Base-by-base conservation (phyloP, 2,113 vertebrate species). In the Todiramphus saurophagus region DNA sequence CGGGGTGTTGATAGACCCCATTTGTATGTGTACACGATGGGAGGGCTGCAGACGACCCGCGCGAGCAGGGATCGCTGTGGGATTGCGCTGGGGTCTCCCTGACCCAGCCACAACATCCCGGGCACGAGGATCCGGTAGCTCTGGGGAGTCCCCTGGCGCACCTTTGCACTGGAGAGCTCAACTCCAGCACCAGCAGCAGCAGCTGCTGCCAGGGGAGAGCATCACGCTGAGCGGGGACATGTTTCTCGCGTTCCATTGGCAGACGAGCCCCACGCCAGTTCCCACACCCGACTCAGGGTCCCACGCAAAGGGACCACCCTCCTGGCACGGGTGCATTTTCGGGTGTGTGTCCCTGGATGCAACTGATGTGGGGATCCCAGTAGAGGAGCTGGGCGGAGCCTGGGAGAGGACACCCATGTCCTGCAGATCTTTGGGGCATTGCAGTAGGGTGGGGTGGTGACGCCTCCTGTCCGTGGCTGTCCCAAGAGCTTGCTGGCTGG, bases 1-100 rank as follows among this genome's bases (percentile, higher is more conserved):
- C 28, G 12, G 94, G 91, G 91, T 69, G 87, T n/a, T 73, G 94
- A 91, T 60, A 50, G 93, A 86, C 5, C 78, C 90, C 85, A 17
- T 41, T 60, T 44, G 79, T 48, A 13, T 55, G 84, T 62, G 80
- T 67, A 33, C 59, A 31, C 0, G 37, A 25, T 0, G 4, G 81
- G 68, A 67, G 70, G 20, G 79, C 53, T 67, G 59, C 0, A 3
- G 64, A 20, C 59, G 64, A 23, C 50, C 64, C 3, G 59, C 58
- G 15, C 3, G 12, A 73, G 81, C 44, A 3, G 3, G 51, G 53
- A 46, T 7, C 7, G 3, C 79, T 0, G 2, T 6, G 76, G 58
- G 88, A 62, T 35, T 48, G 51, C 0, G 0, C 67, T 2, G 20
- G 78, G 46, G 31, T 20, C 60, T 35, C 35, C 33, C 46, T 1